phyloP scores from a whole-genome alignment of 2,888 invertebrate species.

The Ceramica pisi region DNA sequence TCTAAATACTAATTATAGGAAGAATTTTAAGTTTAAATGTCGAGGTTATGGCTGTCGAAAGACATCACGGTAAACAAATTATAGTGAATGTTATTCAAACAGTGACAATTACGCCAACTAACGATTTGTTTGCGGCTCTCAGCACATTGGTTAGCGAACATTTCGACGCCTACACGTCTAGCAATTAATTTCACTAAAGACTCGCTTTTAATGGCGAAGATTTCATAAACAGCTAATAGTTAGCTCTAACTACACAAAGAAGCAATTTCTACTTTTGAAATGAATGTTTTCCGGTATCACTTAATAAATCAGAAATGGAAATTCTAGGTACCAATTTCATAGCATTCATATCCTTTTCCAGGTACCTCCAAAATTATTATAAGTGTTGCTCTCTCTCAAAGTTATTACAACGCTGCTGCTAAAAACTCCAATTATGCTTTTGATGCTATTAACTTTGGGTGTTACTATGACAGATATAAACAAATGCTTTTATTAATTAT shows the following conservation, averaged over 20 bases:
- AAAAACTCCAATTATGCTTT: slow-evolving; percentile 1
- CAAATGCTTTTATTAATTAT: too few relatives aligned
- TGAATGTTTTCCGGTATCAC: not conserved
- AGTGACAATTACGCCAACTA: slow-evolving; percentile 18
- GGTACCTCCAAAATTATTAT: too few relatives aligned
- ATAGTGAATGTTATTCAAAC: slow-evolving; percentile 25
- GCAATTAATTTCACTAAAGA: slow-evolving; percentile 17
- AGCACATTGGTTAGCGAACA: not conserved
- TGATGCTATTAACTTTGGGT: not conserved
- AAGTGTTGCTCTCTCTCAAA: not conserved
- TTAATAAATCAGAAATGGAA: not conserved
- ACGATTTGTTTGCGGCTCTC: slow-evolving; percentile 22
- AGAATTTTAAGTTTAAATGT: slow-evolving; percentile 17
- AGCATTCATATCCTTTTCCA: too few relatives aligned
- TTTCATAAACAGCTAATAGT: slow-evolving; percentile 13
- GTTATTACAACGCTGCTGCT: not conserved
- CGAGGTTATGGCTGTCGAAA: slow-evolving; percentile 42
- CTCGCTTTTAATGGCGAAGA: slow-evolving; percentile 1
- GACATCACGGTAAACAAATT: slow-evolving; percentile 20
- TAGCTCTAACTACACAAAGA: slow-evolving; percentile 1
- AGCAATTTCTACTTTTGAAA: not conserved
- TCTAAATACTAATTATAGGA: slow-evolving; percentile 22
- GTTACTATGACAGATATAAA: not conserved
- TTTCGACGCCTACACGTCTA: slow-evolving; percentile 8
- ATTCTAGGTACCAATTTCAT: too few relatives aligned